Evolutionary conservation across 1,140 invertebrate species (phyloP), one percentile per base, ranked within the genome.

Genomic region (Phymastichus coffea): DNA sequence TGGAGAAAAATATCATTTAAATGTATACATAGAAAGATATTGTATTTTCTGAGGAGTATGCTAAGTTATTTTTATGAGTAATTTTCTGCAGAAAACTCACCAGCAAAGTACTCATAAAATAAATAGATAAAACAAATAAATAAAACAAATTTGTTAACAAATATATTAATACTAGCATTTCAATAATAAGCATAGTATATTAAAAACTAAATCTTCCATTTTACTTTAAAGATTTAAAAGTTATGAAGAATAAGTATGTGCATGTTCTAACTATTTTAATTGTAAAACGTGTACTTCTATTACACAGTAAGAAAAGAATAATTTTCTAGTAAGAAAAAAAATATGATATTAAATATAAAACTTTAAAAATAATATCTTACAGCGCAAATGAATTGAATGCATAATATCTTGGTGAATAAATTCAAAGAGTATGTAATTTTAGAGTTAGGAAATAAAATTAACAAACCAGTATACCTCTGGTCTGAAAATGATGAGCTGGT

Each of bases 391-490:
- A n/a, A n/a, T n/a, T n/a, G n/a, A n/a, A n/a, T n/a, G n/a, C n/a
- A n/a, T n/a, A n/a, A n/a, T n/a, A n/a, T n/a, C n/a, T n/a, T n/a
- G n/a, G n/a, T n/a, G n/a, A n/a, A n/a, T n/a, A n/a, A n/a, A n/a
- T n/a, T n/a, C n/a, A n/a, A n/a, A n/a, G n/a, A n/a, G n/a, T n/a
- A n/a, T n/a, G n/a, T n/a, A n/a, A n/a, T n/a, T n/a, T 46, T 30
- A 14, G 33, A 56, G 51, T 54, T 28, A 25, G 35, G n/a, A 37
- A 43, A 47, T 57, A 57, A 30, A 56, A 43, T 53, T 44, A 68
- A 43, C 69, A 73, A 77, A 74, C 70, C 73, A 74, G 70, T 68
- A 61, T 77, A 80, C 77, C 76, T 78, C 71, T 77, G 75, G 68
- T 76, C 70, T 70, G 72, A 66, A 44, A 70, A 61, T 25, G 72